Conservation (phyloP, 2,797 vertebrate species). For the Rhinoraja longicauda region DNA sequence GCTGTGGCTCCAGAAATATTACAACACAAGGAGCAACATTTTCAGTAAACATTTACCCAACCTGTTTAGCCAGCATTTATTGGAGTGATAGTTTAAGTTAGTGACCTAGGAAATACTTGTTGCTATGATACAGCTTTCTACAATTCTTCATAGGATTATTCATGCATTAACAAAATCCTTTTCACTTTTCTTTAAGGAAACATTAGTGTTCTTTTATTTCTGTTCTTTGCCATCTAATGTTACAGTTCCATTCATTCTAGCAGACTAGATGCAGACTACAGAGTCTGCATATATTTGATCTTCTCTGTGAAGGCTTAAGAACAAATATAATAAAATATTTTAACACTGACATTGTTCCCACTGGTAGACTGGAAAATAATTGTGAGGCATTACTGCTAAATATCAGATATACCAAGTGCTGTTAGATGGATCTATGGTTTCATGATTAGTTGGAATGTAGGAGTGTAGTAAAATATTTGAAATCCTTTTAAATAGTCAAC, state of each 20-base stretch:
- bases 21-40: background rate
- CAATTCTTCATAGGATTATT: conserved; percentile 17
- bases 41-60: background rate
- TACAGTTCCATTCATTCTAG: background rate
- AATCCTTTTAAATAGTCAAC: conserved; percentile 28
- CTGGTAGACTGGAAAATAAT: background rate
- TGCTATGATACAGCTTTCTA: conserved; percentile 25
- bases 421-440: background rate
- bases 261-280: background rate
- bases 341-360: background rate
- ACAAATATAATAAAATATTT: background rate
- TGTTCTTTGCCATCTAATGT: background rate
- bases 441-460: conserved; percentile 10
- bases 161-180: conserved; percentile 26
- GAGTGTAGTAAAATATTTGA: background rate
- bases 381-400: background rate
- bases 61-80: background rate
- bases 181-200: conserved; percentile 14
- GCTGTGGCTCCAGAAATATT: background rate
- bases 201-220: conserved; percentile 3
- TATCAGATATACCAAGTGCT: background rate
- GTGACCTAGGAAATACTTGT: conserved; percentile 12
- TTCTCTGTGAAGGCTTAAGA: background rate
- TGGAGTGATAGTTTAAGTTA: conserved; percentile 23
- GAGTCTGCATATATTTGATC: background rate